Percentiles rank a stretch among this genome's conserved stretches.
phyloP scores from a whole-genome alignment of 2,888 invertebrate species.

The Zygaena filipendulae region DNA sequence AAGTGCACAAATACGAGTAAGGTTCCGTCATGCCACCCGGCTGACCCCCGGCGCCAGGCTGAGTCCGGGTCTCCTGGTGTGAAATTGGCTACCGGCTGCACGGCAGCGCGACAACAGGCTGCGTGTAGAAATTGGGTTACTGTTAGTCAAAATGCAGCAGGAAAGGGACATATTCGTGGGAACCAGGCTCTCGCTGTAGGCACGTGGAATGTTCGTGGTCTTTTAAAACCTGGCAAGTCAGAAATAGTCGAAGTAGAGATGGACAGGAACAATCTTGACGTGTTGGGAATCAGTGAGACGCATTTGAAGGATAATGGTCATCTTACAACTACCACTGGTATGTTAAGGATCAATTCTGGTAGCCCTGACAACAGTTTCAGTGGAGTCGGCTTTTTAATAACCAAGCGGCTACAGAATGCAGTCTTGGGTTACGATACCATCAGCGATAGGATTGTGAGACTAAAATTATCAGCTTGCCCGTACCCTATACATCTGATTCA shows the following conservation, averaged over 20 bases:
- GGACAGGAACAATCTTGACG: neutral
- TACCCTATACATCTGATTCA: constrained; percentile 1
- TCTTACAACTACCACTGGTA: neutral
- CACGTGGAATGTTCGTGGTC: constrained; percentile 6
- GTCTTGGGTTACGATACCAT: neutral
- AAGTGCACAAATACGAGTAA: neutral
- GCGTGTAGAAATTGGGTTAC: neutral
- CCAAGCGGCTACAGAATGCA: neutral
- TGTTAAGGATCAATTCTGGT: neutral
- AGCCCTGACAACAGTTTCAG: neutral
- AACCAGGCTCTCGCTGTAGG: neutral
- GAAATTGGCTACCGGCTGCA: constrained; percentile 8
- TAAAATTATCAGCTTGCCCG: neutral
- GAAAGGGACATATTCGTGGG: neutral
- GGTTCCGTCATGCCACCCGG: constrained; percentile 1
- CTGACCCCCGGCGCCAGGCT: constrained; percentile 4
- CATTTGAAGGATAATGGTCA: constrained; percentile 6
- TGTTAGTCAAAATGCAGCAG: neutral
- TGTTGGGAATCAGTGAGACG: constrained; percentile 3
- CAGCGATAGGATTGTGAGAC: neutral
- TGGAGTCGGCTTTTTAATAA: constrained; percentile 1
- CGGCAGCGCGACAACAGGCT: neutral
- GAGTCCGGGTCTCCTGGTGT: constrained; percentile 9
- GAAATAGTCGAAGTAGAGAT: constrained; percentile 5
- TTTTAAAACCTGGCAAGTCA: constrained; percentile 6